Evolutionary conservation across 2,888 invertebrate species (phyloP).

Genomic region (Noctua janthina): DNA sequence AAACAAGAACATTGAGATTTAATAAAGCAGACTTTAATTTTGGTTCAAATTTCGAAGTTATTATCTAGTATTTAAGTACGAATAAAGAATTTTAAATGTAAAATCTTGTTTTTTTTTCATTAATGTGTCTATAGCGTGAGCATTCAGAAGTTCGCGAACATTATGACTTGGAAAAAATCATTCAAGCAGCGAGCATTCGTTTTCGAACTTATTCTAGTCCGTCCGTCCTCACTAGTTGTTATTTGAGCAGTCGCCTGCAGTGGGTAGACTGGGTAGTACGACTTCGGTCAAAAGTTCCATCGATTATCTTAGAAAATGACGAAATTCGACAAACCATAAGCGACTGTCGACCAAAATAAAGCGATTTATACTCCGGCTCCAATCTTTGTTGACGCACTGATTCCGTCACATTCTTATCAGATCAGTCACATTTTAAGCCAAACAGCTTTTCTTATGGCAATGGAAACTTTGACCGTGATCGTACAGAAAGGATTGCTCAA

Average conservation of each 20-base stretch:
- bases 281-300: background rate
- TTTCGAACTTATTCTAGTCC: background rate
- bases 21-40: background rate
- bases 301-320: background rate
- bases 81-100: slow-evolving; percentile 27
- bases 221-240: background rate
- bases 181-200: too few species aligned
- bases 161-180: background rate
- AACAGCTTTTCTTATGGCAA: background rate
- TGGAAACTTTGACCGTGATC: background rate
- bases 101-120: slow-evolving; percentile 1
- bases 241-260: background rate
- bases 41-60: background rate
- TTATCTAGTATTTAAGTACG: slow-evolving; percentile 21
- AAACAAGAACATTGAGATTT: background rate
- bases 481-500: background rate
- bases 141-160: background rate
- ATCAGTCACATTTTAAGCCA: background rate
- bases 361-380: background rate
- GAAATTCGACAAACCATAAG: background rate
- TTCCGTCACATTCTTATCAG: background rate
- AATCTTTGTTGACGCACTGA: background rate
- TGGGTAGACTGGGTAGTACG: background rate
- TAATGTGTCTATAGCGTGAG: background rate
- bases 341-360: background rate